These are phyloP conservation scores for Cyanocitta stelleri DNA, from an alignment of 2,113 vertebrate species.

Conservation along the genomic window DNA sequence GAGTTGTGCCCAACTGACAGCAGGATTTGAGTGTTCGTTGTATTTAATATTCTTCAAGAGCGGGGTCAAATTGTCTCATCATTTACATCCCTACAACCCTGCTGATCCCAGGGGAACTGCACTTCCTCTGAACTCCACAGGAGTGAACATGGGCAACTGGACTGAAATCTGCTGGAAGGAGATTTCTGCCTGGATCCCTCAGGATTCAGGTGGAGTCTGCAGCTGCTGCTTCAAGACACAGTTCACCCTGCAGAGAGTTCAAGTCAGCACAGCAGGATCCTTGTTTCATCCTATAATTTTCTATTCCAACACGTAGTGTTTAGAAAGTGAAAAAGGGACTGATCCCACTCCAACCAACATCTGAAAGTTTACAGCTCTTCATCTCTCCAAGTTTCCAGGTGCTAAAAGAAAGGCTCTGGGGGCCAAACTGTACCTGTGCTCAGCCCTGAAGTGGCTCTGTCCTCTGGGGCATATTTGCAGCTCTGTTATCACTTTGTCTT, in stretches of 20 bases:
- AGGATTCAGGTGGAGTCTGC: not conserved
- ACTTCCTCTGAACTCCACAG: not conserved
- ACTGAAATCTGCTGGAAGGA: not conserved
- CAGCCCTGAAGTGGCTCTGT: not conserved
- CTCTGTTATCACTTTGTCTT: not conserved
- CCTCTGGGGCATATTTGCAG: not conserved
- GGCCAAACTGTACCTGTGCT: not conserved
- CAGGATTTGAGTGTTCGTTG: not conserved
- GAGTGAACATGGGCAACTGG: not conserved
- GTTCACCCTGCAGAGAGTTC: not conserved
- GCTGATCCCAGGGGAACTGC: not conserved
- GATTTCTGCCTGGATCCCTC: not conserved
- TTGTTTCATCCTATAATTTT: not conserved
- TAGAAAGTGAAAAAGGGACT: not conserved
- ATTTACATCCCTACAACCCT: conserved; percentile 14
- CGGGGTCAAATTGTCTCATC: conserved; percentile 15
- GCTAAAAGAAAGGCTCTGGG: not conserved
- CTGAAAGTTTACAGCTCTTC: not conserved
- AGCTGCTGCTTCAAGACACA: not conserved
- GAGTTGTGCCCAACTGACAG: conserved; percentile 30
- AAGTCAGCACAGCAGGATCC: not conserved
- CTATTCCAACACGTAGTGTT: not conserved
- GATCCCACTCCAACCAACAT: not conserved
- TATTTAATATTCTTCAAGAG: conserved; percentile 29
- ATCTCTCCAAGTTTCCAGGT: not conserved